Conservation (phyloP, 2,797 vertebrate species). For the Tragopan temminckii region DNA sequence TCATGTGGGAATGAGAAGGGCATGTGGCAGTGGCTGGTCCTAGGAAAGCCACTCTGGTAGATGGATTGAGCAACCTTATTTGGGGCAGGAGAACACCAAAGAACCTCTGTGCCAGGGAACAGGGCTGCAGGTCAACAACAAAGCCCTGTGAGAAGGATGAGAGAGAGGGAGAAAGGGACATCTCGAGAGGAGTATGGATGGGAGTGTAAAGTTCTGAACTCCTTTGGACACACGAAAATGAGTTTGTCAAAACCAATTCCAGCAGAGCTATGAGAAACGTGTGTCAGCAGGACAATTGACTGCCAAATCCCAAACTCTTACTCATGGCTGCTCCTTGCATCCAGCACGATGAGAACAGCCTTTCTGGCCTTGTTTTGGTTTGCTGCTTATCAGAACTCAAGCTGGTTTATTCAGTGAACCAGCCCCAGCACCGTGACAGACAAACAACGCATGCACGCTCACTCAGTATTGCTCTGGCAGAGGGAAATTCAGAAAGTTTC, state of each 20-base stretch:
- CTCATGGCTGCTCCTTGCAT: fast-evolving
- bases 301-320: background rate
- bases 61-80: background rate
- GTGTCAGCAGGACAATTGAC: background rate
- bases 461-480: background rate
- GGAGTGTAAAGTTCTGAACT: background rate
- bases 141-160: background rate
- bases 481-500: background rate
- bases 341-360: background rate
- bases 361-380: background rate
- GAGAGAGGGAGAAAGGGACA: background rate
- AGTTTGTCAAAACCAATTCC: background rate
- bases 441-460: fast-evolving
- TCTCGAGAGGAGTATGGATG: background rate
- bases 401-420: background rate
- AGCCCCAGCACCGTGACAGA: background rate
- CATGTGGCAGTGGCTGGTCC: fast-evolving
- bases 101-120: background rate
- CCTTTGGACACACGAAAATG: background rate
- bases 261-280: background rate
- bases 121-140: background rate
- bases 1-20: fast-evolving
- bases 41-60: background rate
- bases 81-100: no score
- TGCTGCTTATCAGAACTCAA: background rate